Evolutionary conservation across 92 coral and sea anemone species (phyloP).

Genomic region (Zoanthus solanderi): DNA sequence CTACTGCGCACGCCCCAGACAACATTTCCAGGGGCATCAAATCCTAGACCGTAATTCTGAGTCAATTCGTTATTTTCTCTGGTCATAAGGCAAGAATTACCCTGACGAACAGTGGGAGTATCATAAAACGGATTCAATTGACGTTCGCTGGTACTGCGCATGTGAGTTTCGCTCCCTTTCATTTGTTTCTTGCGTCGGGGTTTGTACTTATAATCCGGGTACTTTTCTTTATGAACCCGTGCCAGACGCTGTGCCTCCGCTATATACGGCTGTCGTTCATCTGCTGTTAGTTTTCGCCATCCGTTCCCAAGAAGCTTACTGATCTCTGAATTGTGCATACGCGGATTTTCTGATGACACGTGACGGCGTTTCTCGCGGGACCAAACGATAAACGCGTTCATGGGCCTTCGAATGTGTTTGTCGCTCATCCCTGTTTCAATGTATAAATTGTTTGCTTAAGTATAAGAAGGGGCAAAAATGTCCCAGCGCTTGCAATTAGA

Average conservation of each 20-base stretch:
- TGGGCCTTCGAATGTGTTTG: conserved; percentile 33
- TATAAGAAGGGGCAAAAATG: background rate
- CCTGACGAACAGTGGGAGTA: background rate
- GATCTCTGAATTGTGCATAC: conserved; percentile 51
- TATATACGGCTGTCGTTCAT: conserved; percentile 36
- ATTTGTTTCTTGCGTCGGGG: conserved; percentile 36
- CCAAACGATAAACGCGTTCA: conserved; percentile 49
- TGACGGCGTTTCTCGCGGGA: conserved; percentile 48
- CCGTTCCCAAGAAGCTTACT: conserved; percentile 46
- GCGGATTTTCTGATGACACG: conserved; percentile 41
- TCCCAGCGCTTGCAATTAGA: background rate
- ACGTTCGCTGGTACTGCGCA: background rate
- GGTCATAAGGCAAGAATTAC: background rate
- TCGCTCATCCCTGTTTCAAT: conserved; percentile 4
- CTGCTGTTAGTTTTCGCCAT: conserved; percentile 33
- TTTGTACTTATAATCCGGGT: conserved; percentile 41
- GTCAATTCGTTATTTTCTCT: background rate
- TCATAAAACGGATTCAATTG: background rate
- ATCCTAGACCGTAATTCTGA: background rate
- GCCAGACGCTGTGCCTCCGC: conserved; percentile 49
- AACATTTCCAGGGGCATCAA: conserved; percentile 2
- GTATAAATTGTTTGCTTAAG: background rate
- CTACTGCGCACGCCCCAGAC: conserved; percentile 35
- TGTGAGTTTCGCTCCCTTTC: background rate
- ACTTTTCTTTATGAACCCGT: conserved; percentile 32